Percentiles rank a stretch among this genome's conserved stretches.
These are phyloP conservation scores for Dicentrarchus labrax DNA, from an alignment of 2,113 vertebrate species.

Conservation along the genomic window DNA sequence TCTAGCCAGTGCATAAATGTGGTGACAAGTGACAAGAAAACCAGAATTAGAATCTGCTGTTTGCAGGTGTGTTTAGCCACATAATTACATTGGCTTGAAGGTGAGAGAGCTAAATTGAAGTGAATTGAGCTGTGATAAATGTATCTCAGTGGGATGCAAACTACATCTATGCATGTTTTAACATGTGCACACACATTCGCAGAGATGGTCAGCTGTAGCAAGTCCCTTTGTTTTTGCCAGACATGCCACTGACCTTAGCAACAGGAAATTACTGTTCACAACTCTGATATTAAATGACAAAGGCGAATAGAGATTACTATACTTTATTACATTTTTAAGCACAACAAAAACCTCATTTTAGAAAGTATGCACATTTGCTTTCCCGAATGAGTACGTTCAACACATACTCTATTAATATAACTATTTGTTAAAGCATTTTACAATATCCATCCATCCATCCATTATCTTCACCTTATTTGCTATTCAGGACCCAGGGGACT, in stretches of 20 bases:
- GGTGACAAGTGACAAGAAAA: conserved; percentile 7
- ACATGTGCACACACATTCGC: neutral
- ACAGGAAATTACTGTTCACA: conserved; percentile 37
- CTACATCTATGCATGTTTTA: conserved; percentile 19
- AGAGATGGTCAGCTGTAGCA: neutral
- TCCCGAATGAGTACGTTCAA: neutral
- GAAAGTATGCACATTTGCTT: neutral
- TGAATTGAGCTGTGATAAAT: conserved; percentile 32
- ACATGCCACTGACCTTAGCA: conserved; percentile 42
- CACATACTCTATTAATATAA: neutral
- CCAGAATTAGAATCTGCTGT: neutral
- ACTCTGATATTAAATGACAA: conserved; percentile 14
- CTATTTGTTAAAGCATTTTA: neutral
- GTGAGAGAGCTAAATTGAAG: conserved; percentile 19
- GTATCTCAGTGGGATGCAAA: conserved; percentile 13
- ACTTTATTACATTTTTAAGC: conserved; percentile 9
- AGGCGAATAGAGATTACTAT: neutral
- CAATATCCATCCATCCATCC: neutral
- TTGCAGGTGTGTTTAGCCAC: conserved; percentile 4
- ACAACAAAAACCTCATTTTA: neutral
- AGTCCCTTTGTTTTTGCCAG: conserved; percentile 36
- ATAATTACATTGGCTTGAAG: conserved; percentile 26
- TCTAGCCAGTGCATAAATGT: neutral
- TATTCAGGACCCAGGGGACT: neutral
- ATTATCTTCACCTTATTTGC: conserved; percentile 1